Evolutionary conservation across 2,797 vertebrate species (phyloP).

Genomic region (Spinus pinus): DNA sequence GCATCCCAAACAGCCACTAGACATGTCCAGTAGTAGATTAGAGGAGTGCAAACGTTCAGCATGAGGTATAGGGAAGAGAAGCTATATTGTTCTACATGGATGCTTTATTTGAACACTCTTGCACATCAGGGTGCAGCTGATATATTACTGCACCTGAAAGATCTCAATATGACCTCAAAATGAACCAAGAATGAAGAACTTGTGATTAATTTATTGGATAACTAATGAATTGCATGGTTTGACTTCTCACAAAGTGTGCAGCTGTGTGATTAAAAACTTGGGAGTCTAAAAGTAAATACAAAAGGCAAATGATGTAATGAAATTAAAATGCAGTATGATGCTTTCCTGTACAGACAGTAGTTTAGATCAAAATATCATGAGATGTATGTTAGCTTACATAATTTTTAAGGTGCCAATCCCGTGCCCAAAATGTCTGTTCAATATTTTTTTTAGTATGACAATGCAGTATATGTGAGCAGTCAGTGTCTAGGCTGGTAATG

Average conservation of each 20-base stretch:
- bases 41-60: not conserved
- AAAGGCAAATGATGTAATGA: not conserved
- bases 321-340: not conserved
- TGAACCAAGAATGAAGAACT: not conserved
- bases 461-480: not conserved
- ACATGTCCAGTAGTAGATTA: not conserved
- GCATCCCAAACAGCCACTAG: not conserved
- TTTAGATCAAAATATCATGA: not conserved
- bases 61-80: not conserved
- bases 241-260: not conserved
- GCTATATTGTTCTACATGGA: not conserved
- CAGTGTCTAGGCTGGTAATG: not conserved
- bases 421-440: not conserved
- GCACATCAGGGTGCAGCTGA: not conserved
- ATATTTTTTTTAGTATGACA: not conserved
- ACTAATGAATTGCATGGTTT: not conserved
- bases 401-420: not conserved
- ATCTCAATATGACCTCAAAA: not conserved
- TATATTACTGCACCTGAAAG: not conserved
- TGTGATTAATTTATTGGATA: not conserved
- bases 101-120: not conserved
- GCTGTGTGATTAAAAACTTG: not conserved
- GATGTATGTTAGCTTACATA: not conserved
- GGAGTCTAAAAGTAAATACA: not conserved
- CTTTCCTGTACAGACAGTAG: not conserved